A percentile compares a stretch with the other conserved stretches of the same genome.
Conservation (phyloP, 2,888 invertebrate genomes). For the Agelastica alni region DNA sequence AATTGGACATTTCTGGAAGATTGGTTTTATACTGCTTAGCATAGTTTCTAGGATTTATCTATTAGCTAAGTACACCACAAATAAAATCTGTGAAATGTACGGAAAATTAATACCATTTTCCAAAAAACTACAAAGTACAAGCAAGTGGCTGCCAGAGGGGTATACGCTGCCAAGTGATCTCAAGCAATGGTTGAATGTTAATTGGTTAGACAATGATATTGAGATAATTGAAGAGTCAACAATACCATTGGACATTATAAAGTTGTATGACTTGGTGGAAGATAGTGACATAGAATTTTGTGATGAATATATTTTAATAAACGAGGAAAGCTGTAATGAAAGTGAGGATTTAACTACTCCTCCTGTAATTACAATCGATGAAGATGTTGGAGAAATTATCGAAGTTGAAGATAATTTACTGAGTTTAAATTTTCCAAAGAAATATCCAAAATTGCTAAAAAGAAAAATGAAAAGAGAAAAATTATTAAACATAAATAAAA, state of each 20-base stretch:
- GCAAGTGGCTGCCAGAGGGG: constrained; percentile 52
- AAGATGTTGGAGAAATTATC: too few species aligned
- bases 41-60: constrained; percentile 57
- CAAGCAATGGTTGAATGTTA: constrained; percentile 51
- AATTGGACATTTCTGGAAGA: constrained; percentile 58
- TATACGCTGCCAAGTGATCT: constrained; percentile 54
- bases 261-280: constrained; percentile 39
- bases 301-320: constrained; percentile 41
- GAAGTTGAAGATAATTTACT: too few species aligned
- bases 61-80: constrained; percentile 50
- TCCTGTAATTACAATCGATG: too few species aligned
- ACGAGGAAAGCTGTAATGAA: too few species aligned
- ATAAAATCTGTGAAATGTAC: constrained; percentile 55
- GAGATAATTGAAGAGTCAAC: constrained; percentile 37
- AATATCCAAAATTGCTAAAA: too few species aligned
- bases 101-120: constrained; percentile 49
- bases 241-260: constrained; percentile 26
- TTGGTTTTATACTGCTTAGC: constrained; percentile 53
- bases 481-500: too few species aligned
- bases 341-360: too few species aligned
- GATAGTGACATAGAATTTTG: constrained; percentile 40
- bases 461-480: too few species aligned
- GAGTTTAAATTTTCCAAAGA: too few species aligned
- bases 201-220: constrained; percentile 50
- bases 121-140: constrained; percentile 27